phyloP scores from a whole-genome alignment of 2,113 vertebrate species.

The Neodon shergylaensis region DNA sequence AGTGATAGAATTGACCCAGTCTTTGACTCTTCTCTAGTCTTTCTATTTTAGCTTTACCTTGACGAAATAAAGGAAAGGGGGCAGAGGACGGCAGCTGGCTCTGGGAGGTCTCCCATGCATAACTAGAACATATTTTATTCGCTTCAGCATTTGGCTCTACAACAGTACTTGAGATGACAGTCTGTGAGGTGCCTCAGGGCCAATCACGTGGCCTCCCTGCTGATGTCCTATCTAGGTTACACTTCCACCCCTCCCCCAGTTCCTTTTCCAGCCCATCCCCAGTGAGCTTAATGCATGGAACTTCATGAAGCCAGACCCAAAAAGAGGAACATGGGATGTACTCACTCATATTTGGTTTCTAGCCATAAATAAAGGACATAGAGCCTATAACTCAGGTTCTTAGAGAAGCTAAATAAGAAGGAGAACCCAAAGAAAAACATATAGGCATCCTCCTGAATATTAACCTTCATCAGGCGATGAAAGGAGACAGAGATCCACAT shows the following conservation, averaged over 20 bases:
- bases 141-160: conserved; percentile 69
- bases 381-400: too few relatives aligned
- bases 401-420: too few relatives aligned
- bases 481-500: too few relatives aligned
- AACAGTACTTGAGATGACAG: conserved; percentile 73
- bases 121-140: conserved; percentile 62
- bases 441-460: too few relatives aligned
- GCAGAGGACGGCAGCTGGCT: conserved; percentile 54
- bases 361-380: too few relatives aligned
- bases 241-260: not conserved
- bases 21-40: not conserved
- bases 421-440: too few relatives aligned
- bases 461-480: too few relatives aligned
- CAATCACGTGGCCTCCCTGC: conserved; percentile 73
- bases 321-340: too few relatives aligned
- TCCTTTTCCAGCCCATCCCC: not conserved
- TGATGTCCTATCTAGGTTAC: conserved; percentile 77
- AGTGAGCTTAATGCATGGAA: conserved; percentile 50
- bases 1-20: not conserved
- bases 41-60: conserved; percentile 24
- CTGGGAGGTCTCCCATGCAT: conserved; percentile 67
- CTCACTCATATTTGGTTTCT: too few relatives aligned
- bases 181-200: conserved; percentile 77
- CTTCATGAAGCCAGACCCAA: too few relatives aligned
- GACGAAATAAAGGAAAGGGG: not conserved